Evolutionary conservation across 2,797 vertebrate species (phyloP).

Genomic region (Emydoidea blandingii): DNA sequence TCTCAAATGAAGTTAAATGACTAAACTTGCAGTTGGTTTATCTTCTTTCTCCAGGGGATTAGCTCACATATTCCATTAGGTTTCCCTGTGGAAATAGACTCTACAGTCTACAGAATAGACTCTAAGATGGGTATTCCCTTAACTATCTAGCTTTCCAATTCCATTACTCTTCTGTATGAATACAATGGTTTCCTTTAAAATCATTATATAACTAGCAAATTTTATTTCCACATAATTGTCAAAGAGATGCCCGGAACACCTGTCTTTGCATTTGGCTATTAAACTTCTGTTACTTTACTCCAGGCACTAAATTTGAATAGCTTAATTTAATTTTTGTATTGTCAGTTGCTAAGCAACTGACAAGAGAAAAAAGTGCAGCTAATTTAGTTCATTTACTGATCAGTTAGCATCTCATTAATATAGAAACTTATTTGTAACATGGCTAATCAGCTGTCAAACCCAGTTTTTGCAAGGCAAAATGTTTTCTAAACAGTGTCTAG

Average conservation of each 20-base stretch:
- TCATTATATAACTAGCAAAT: fast-evolving
- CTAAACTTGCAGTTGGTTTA: not conserved
- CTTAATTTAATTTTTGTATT: slow-evolving; percentile 73
- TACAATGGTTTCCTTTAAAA: fast-evolving
- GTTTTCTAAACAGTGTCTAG: not conserved
- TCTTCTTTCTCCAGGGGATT: slow-evolving; percentile 16
- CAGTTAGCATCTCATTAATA: slow-evolving; percentile 51
- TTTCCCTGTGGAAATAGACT: slow-evolving; percentile 11
- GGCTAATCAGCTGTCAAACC: slow-evolving; percentile 33
- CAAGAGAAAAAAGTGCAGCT: slow-evolving; percentile 55
- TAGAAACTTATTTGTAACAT: slow-evolving; percentile 55
- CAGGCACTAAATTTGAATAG: slow-evolving; percentile 62
- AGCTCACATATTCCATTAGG: slow-evolving; percentile 9
- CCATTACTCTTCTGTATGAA: fast-evolving
- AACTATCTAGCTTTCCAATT: fast-evolving
- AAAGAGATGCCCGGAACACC: slow-evolving; percentile 24
- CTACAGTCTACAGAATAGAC: not conserved
- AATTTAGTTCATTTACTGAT: slow-evolving; percentile 61
- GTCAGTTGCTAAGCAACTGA: slow-evolving; percentile 75
- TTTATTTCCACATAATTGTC: not conserved
- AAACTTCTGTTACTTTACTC: slow-evolving; percentile 64
- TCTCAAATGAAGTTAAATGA: not conserved
- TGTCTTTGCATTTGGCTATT: slow-evolving; percentile 45
- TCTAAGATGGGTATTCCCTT: not conserved
- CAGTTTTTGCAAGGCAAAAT: slow-evolving; percentile 24